These are phyloP conservation scores for Tinea pellionella DNA, from an alignment of 2,888 invertebrate genomes.

Conservation along the genomic window DNA sequence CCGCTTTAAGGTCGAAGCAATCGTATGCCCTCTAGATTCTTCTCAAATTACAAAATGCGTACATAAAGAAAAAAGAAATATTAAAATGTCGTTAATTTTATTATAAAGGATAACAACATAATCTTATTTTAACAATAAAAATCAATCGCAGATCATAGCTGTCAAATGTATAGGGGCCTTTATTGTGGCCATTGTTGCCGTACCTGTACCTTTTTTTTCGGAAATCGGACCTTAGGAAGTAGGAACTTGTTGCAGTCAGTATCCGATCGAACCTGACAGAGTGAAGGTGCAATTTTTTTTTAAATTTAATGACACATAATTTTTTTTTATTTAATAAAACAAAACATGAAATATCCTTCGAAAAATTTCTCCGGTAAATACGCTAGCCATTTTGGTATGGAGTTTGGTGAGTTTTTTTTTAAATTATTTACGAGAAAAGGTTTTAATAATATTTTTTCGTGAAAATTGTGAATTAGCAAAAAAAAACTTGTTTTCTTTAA, in stretches of 20 bases:
- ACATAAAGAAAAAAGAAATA: too few species aligned
- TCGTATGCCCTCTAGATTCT: too few species aligned
- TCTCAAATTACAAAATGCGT: too few species aligned
- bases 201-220: slow-evolving; percentile 56
- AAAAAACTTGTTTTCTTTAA: too few species aligned
- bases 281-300: slow-evolving; percentile 43
- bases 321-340: slow-evolving; percentile 21
- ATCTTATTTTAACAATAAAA: slow-evolving; percentile 18
- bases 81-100: too few species aligned
- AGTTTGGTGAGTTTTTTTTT: slow-evolving; percentile 36
- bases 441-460: too few species aligned
- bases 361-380: slow-evolving; percentile 37
- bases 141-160: slow-evolving; percentile 19
- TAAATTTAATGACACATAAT: neutral
- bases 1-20: too few species aligned
- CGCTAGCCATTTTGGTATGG: slow-evolving; percentile 33
- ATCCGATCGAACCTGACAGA: slow-evolving; percentile 46
- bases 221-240: slow-evolving; percentile 55
- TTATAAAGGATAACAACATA: too few species aligned
- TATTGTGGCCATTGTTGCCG: slow-evolving; percentile 17
- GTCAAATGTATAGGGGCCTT: slow-evolving; percentile 27
- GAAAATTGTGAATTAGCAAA: too few species aligned
- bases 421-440: neutral
- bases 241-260: slow-evolving; percentile 45
- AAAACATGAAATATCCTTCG: slow-evolving; percentile 54